Percentiles rank a stretch among this genome's conserved stretches.
Evolutionary conservation across 2,888 invertebrate genomes (phyloP).

Genomic region (Drosophila leonis): DNA sequence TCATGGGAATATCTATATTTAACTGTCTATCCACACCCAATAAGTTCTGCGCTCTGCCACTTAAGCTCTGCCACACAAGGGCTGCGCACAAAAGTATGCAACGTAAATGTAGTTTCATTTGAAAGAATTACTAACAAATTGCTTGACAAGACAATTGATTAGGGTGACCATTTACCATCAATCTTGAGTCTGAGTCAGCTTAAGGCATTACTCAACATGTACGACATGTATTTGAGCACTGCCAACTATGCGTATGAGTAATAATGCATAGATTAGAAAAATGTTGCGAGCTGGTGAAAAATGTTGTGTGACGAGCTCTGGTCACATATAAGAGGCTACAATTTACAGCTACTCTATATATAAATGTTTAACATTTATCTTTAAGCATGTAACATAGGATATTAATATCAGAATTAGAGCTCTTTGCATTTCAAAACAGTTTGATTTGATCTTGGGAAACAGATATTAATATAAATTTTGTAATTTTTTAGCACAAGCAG

Average conservation of each 20-base stretch:
- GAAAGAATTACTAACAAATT: conserved; percentile 16
- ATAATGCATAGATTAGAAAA: conserved; percentile 23
- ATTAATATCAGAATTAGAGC: neutral
- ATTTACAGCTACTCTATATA: neutral
- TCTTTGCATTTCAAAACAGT: too few relatives aligned
- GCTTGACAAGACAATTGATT: conserved; percentile 23
- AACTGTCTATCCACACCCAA: conserved; percentile 1
- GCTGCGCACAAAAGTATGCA: conserved; percentile 46
- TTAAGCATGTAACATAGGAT: neutral
- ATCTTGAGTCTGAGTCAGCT: conserved; percentile 32
- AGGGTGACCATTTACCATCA: conserved; percentile 29
- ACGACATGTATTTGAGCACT: conserved; percentile 20
- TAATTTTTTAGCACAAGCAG: neutral
- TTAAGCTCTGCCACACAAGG: neutral
- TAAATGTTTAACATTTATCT: neutral
- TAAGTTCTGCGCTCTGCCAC: neutral
- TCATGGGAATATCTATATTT: conserved; percentile 5
- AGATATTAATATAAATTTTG: conserved; percentile 3
- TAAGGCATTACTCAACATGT: conserved; percentile 21
- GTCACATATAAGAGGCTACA: neutral
- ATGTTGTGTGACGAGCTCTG: neutral
- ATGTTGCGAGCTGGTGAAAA: neutral
- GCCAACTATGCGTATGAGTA: conserved; percentile 30
- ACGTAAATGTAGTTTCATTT: conserved; percentile 30
- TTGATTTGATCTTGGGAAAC: too few relatives aligned